phyloP scores from a whole-genome alignment of 2,113 vertebrate species.

The Morone saxatilis region DNA sequence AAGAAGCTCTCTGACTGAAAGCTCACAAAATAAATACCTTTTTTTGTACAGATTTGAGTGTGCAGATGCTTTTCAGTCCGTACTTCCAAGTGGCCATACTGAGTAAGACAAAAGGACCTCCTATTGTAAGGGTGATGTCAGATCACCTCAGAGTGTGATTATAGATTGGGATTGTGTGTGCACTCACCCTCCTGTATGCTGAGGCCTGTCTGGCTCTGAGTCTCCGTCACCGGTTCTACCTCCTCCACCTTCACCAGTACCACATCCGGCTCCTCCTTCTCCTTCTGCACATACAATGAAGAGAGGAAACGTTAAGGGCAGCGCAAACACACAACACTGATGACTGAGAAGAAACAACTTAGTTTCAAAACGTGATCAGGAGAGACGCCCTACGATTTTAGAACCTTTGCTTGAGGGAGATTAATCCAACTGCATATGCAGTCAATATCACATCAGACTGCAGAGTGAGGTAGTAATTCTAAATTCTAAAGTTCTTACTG shows the following conservation, averaged over 20 bases:
- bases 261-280: conserved; percentile 71
- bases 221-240: conserved; percentile 33
- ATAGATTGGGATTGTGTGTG: background rate
- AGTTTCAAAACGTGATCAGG: background rate
- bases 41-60: too few species aligned
- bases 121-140: background rate
- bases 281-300: conserved; percentile 47
- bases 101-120: too few species aligned
- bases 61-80: too few species aligned
- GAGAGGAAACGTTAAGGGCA: background rate
- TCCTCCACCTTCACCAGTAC: conserved; percentile 81
- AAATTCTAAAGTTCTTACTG: background rate
- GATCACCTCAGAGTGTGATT: background rate
- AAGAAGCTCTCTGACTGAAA: too few species aligned
- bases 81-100: too few species aligned
- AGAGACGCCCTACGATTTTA: background rate
- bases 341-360: too few species aligned
- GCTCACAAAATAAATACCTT: too few species aligned
- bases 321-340: too few species aligned
- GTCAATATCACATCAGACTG: background rate
- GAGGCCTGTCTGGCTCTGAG: conserved; percentile 41
- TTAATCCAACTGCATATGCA: background rate
- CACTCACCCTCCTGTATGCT: conserved; percentile 80
- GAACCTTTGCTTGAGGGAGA: background rate
- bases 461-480: background rate